These are phyloP conservation scores for Quadroppia sp. DNA, from an alignment of 2,888 invertebrate genomes.

Conservation along the genomic window DNA sequence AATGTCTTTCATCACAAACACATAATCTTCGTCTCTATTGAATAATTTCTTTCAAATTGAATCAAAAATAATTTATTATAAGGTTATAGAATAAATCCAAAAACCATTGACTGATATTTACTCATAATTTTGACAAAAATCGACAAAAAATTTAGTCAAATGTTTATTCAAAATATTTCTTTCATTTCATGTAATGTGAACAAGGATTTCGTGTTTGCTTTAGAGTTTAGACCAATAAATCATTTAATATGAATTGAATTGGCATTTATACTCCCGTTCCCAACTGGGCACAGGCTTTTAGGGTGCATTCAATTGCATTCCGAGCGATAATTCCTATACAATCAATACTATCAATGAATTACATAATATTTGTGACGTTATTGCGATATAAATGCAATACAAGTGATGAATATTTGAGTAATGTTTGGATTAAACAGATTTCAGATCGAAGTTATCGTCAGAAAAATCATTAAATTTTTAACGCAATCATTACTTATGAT, in stretches of 20 bases:
- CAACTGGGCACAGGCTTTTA: constrained; percentile 21
- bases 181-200: neutral
- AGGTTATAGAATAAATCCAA: constrained; percentile 26
- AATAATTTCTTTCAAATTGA: constrained; percentile 10
- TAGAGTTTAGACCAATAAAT: neutral
- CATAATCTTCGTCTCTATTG: constrained; percentile 6
- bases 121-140: neutral
- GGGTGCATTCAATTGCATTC: constrained; percentile 15
- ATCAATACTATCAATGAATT: neutral
- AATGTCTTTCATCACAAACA: neutral
- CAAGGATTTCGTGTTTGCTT: neutral
- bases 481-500: neutral
- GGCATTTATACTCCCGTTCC: neutral
- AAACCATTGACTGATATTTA: neutral
- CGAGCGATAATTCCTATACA: neutral
- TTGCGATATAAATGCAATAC: constrained; percentile 1
- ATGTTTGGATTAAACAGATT: constrained; percentile 11
- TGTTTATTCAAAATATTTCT: neutral
- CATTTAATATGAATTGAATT: constrained; percentile 19
- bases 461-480: constrained; percentile 35
- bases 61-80: no score
- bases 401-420: constrained; percentile 31
- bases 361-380: neutral
- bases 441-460: constrained; percentile 9
- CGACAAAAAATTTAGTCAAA: neutral